Percentiles rank a stretch among this genome's conserved stretches.
These are phyloP conservation scores for Melieria picta DNA, from an alignment of 2,888 invertebrate species.

Conservation along the genomic window DNA sequence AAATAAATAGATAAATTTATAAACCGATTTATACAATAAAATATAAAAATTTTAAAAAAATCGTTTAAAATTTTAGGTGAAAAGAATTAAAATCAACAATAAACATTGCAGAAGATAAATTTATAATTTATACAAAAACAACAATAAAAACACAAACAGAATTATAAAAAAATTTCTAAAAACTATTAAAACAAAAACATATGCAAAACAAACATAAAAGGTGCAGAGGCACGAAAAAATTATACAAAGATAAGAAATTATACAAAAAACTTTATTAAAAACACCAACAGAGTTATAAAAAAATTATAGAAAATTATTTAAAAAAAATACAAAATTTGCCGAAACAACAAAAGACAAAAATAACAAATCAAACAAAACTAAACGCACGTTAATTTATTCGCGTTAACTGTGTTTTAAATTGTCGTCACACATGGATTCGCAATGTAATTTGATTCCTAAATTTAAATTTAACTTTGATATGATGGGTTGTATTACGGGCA, in stretches of 20 bases:
- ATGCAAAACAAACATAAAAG: background rate
- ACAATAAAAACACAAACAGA: no score
- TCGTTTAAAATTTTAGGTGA: no score
- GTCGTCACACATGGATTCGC: conserved; percentile 46
- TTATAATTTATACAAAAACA: no score
- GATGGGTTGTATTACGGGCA: conserved; percentile 51
- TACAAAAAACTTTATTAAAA: background rate
- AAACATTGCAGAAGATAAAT: no score
- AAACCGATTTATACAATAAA: background rate
- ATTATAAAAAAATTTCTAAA: background rate
- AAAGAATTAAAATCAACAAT: no score
- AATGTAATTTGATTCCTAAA: conserved; percentile 47
- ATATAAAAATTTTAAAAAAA: no score
- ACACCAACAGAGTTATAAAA: background rate
- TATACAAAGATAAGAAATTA: no score
- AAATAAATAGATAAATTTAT: no score
- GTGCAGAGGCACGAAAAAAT: background rate
- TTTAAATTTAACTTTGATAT: conserved; percentile 50
- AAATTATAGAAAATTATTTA: background rate
- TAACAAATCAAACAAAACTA: no score
- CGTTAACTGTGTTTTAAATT: background rate
- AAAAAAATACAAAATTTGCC: background rate
- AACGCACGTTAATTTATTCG: no score
- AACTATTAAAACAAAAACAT: background rate
- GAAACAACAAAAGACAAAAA: no score